Conservation (phyloP, 2,888 invertebrate species). For the Cyclophora albipunctata region DNA sequence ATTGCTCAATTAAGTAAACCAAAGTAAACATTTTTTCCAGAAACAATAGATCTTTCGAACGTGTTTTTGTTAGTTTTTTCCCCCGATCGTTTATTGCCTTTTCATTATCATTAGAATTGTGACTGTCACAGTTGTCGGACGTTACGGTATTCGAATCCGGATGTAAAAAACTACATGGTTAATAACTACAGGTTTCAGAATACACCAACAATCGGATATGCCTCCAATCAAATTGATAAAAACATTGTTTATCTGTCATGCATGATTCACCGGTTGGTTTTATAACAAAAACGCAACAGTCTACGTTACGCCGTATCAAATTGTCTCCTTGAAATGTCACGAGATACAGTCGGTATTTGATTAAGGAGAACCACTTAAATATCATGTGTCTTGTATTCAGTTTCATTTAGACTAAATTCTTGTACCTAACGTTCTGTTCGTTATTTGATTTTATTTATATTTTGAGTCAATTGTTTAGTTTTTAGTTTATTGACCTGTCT, state of each 20-base stretch:
- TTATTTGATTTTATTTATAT: no score
- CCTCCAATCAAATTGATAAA: slow-evolving; percentile 8
- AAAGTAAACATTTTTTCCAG: no score
- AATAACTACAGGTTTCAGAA: slow-evolving; percentile 9
- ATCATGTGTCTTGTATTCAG: slow-evolving; percentile 24
- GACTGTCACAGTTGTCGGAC: slow-evolving; percentile 24
- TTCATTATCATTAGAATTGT: slow-evolving; percentile 23
- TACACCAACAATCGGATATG: slow-evolving; percentile 15
- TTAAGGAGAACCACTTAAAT: slow-evolving; percentile 29
- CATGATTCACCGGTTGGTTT: slow-evolving; percentile 7
- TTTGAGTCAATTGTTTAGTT: no score
- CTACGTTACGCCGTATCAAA: slow-evolving; percentile 27
- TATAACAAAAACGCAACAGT: slow-evolving; percentile 7
- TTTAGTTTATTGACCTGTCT: no score
- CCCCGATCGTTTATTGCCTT: slow-evolving; percentile 16
- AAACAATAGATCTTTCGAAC: slow-evolving; percentile 1
- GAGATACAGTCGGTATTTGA: slow-evolving; percentile 34
- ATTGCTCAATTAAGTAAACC: no score
- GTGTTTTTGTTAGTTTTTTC: slow-evolving; percentile 6
- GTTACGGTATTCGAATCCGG: slow-evolving; percentile 36
- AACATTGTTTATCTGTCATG: slow-evolving; percentile 9
- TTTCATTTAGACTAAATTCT: slow-evolving; percentile 13
- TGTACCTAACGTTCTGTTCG: not conserved
- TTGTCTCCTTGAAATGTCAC: slow-evolving; percentile 41
- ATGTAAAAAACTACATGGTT: slow-evolving; percentile 28